Evolutionary conservation across 1,140 invertebrate species (phyloP).

Genomic region (Sesamia nonagrioides): DNA sequence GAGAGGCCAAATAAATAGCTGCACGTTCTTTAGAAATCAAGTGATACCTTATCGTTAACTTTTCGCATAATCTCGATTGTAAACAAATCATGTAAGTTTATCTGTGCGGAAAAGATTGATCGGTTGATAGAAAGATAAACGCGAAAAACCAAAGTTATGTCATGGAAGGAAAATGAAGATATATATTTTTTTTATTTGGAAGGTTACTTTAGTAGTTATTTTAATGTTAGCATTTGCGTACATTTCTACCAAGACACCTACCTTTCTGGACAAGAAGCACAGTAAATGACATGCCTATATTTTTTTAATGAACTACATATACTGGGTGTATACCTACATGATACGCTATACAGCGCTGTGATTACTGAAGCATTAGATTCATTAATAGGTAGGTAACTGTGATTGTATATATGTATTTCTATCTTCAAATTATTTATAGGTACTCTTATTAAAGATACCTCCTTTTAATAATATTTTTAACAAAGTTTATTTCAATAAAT

Average conservation of each 20-base stretch:
- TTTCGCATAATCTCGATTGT: conserved; percentile 38
- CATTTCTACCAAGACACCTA: too few relatives aligned
- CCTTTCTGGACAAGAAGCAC: too few relatives aligned
- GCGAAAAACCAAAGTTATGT: conserved; percentile 14
- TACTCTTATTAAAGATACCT: background rate
- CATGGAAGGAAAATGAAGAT: conserved; percentile 1
- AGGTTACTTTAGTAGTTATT: background rate
- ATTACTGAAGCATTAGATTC: too few relatives aligned
- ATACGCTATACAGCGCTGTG: too few relatives aligned
- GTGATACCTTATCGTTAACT: conserved; percentile 17
- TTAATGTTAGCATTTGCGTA: background rate
- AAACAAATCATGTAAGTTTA: conserved; percentile 44
- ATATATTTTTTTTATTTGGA: background rate
- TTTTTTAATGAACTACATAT: too few relatives aligned
- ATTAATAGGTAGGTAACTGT: too few relatives aligned
- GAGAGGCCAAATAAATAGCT: conserved; percentile 35
- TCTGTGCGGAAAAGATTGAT: conserved; percentile 35
- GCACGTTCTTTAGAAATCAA: conserved; percentile 2
- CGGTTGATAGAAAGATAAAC: background rate
- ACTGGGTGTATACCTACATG: too few relatives aligned
- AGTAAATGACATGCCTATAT: too few relatives aligned
- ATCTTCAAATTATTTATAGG: too few relatives aligned
- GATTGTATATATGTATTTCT: too few relatives aligned
- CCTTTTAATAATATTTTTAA: background rate
- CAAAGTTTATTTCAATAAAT: conserved; percentile 9